Evolutionary conservation across 2,888 invertebrate genomes (phyloP), one percentile per base, ranked within the genome.

Genomic region (Philereme transversata): DNA sequence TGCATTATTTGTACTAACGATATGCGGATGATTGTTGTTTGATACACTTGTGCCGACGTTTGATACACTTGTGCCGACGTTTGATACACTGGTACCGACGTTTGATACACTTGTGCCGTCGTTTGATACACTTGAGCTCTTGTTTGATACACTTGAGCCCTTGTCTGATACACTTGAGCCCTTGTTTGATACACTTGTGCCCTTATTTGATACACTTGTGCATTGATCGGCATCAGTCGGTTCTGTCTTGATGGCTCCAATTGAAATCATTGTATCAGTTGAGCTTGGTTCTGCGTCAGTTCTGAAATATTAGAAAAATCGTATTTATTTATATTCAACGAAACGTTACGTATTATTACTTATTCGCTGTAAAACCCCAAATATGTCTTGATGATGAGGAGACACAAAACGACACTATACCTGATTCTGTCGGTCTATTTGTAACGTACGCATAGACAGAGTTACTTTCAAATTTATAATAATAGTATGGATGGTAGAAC

Each of bases 301-400:
- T 51, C 51, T 51, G 51, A 51, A 51, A 51, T 44, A 51, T 43
- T 49, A 7, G 11, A 45, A 5, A 45, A 22, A n/a, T 43, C 9
- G n/a, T 5, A n/a, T 22, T 22, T 38, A 4, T 5, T n/a, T n/a
- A n/a, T n/a, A n/a, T n/a, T n/a, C n/a, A n/a, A n/a, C n/a, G n/a
- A n/a, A n/a, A n/a, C n/a, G n/a, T n/a, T n/a, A n/a, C n/a, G n/a
- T n/a, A n/a, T n/a, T n/a, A n/a, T n/a, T n/a, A n/a, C n/a, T n/a
- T n/a, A n/a, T n/a, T n/a, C n/a, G n/a, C n/a, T n/a, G n/a, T n/a
- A n/a, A n/a, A n/a, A n/a, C n/a, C n/a, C n/a, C n/a, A n/a, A n/a
- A n/a, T n/a, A n/a, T n/a, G n/a, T n/a, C n/a, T n/a, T n/a, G n/a
- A n/a, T n/a, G n/a, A n/a, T n/a, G n/a, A n/a, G n/a, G n/a, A 38